Evolutionary conservation across 2,888 invertebrate genomes (phyloP).

Genomic region (Xanthostigma xanthostigma): DNA sequence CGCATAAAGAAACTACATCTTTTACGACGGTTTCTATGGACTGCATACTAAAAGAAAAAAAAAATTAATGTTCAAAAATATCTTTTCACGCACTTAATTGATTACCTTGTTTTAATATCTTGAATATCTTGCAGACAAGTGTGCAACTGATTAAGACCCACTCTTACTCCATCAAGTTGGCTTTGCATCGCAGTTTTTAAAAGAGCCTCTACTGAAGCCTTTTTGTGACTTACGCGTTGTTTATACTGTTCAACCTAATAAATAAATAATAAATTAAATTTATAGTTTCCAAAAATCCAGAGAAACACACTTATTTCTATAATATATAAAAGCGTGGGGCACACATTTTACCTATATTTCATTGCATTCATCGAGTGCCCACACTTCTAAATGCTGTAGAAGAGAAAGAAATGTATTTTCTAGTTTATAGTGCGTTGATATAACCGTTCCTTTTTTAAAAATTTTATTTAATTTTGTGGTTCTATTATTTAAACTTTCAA

Average conservation of each 20-base stretch:
- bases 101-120: constrained; percentile 44
- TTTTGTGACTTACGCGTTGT: constrained; percentile 56
- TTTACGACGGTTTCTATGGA: constrained; percentile 61
- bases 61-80: background rate
- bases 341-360: no score
- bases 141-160: constrained; percentile 80
- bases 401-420: no score
- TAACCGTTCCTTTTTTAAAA: no score
- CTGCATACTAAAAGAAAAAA: constrained; percentile 41
- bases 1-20: constrained; percentile 63
- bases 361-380: no score
- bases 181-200: constrained; percentile 97
- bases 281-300: background rate
- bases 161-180: constrained; percentile 90
- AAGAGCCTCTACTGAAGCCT: constrained; percentile 86
- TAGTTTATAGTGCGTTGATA: no score
- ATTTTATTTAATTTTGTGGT: no score
- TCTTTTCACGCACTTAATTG: constrained; percentile 3
- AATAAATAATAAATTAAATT: constrained; percentile 2
- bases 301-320: background rate
- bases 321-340: no score
- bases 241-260: constrained; percentile 59
- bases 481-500: no score
- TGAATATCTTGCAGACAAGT: constrained; percentile 73
- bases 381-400: no score